Percentiles rank a stretch among this genome's conserved stretches.
Conservation (phyloP, 2,888 invertebrate genomes). For the Heliconius ismenius region DNA sequence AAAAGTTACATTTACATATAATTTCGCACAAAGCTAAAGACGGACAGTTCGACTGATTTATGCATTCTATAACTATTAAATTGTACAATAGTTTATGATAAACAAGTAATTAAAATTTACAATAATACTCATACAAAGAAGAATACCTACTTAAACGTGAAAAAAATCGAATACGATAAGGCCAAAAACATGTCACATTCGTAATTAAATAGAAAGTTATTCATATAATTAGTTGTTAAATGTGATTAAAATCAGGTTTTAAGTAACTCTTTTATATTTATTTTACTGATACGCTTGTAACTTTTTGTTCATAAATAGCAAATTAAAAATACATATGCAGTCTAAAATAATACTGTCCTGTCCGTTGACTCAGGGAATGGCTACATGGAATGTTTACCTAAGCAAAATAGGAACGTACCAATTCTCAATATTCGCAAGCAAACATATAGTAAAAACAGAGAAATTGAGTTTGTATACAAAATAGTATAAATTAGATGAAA, state of each 20-base stretch:
- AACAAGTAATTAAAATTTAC: constrained; percentile 11
- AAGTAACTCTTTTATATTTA: background rate
- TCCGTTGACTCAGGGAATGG: too few species aligned
- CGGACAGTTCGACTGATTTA: too few species aligned
- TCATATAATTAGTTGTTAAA: background rate
- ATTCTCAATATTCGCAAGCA: too few species aligned
- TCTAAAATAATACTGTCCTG: background rate
- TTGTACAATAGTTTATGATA: background rate
- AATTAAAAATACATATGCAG: background rate
- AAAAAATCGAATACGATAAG: constrained; percentile 17
- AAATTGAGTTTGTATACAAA: too few species aligned
- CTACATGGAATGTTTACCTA: too few species aligned
- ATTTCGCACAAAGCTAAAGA: background rate
- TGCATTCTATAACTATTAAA: background rate
- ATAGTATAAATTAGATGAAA: background rate
- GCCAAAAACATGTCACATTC: constrained; percentile 10
- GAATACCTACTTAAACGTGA: constrained; percentile 3
- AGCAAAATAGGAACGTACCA: too few species aligned
- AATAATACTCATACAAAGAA: background rate
- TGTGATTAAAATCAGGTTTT: constrained; percentile 24
- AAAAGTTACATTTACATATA: background rate
- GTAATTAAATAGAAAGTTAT: constrained; percentile 19
- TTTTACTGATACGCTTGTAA: background rate
- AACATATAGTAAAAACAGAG: too few species aligned
- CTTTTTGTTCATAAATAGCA: background rate